Conservation (phyloP, 2,797 vertebrate species). For the Dicrostonyx torquatus region DNA sequence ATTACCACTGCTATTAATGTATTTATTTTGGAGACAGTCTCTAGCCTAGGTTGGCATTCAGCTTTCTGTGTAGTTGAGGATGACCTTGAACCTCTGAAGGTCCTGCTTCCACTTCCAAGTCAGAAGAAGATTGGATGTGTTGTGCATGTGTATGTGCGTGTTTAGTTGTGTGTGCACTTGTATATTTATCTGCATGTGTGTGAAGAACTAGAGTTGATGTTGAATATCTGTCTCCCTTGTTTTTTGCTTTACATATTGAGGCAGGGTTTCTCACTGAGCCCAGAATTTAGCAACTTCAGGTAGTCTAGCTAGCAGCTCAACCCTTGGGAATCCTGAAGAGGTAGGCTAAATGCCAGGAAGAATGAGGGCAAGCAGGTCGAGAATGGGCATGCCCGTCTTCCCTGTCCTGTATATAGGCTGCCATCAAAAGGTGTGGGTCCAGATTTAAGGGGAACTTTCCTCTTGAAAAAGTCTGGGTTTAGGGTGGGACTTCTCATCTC, state of each 20-base stretch:
- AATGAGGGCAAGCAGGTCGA: neutral
- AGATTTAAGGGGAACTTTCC: neutral
- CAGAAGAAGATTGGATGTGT: neutral
- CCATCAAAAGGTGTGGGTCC: neutral
- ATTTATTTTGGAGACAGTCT: neutral
- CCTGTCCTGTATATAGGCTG: neutral
- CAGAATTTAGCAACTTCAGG: neutral
- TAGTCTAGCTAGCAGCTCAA: neutral
- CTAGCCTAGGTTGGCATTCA: neutral
- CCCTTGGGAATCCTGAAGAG: neutral
- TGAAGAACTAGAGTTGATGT: neutral
- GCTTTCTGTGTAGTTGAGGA: neutral
- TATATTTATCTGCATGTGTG: neutral
- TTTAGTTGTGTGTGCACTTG: neutral
- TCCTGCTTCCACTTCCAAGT: neutral
- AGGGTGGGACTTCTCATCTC: neutral
- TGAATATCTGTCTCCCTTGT: neutral
- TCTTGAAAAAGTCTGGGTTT: neutral
- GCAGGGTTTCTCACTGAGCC: neutral
- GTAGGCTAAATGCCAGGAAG: neutral
- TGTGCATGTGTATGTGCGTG: neutral
- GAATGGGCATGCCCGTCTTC: no score
- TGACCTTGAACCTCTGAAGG: neutral
- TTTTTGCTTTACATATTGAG: neutral
- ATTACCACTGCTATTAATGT: neutral